Evolutionary conservation across 2,797 vertebrate species (phyloP).

Genomic region (Darevskia mixta): DNA sequence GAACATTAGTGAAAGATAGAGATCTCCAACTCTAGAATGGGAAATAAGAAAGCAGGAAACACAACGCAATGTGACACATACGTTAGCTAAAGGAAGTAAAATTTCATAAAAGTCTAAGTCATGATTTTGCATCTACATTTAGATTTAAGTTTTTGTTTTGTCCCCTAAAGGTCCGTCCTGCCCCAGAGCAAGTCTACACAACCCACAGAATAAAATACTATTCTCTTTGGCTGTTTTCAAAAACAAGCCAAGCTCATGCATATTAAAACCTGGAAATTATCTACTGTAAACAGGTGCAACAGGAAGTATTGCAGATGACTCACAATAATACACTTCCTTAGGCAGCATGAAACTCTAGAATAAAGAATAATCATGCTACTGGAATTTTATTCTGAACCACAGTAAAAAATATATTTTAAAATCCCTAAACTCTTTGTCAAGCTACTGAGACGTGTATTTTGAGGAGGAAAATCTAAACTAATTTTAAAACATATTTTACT

Average conservation of each 20-base stretch:
- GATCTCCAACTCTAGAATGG: neutral
- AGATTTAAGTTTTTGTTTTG: neutral
- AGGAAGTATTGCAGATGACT: constrained; percentile 3
- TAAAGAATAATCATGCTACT: neutral
- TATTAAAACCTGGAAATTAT: neutral
- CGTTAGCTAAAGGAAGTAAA: neutral
- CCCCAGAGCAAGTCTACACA: neutral
- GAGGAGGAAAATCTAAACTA: neutral
- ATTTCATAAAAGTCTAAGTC: neutral
- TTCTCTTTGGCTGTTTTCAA: constrained; percentile 3
- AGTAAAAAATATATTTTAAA: neutral
- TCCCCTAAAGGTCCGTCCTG: neutral
- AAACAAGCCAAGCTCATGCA: constrained; percentile 37
- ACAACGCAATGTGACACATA: neutral
- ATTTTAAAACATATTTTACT: neutral
- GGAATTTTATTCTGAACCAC: neutral
- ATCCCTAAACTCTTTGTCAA: too few relatives aligned
- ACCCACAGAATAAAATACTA: neutral
- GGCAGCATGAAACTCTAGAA: neutral
- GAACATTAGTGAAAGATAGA: neutral
- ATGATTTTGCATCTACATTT: neutral
- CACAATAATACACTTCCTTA: constrained; percentile 2
- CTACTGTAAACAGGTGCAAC: neutral
- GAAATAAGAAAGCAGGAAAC: constrained; percentile 11
- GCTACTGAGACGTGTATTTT: neutral